Conservation (phyloP, 2,113 vertebrate species). For the Tautogolabrus adspersus region DNA sequence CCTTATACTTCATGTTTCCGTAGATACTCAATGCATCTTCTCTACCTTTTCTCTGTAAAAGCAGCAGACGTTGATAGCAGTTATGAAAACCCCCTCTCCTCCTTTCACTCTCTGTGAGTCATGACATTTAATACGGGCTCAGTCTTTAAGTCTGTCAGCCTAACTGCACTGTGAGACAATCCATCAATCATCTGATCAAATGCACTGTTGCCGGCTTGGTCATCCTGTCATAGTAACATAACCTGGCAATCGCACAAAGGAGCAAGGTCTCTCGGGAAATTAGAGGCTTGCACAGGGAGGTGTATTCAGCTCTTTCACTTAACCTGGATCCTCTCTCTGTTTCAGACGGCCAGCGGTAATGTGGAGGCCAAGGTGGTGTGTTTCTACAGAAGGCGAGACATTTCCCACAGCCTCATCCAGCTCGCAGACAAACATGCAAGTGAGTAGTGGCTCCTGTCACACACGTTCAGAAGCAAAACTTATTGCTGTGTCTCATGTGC, state of each 20-base stretch:
- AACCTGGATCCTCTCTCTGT: conserved; percentile 51
- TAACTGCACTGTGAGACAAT: conserved; percentile 60
- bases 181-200: conserved; percentile 65
- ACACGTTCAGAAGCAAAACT: background rate
- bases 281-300: conserved; percentile 31
- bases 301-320: conserved; percentile 32
- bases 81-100: conserved; percentile 18
- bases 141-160: conserved; percentile 45
- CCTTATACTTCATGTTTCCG: too few relatives aligned
- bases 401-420: conserved; percentile 98
- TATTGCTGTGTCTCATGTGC: background rate
- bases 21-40: background rate
- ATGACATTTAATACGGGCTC: conserved; percentile 45
- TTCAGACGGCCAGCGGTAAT: conserved; percentile 96
- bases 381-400: conserved; percentile 97
- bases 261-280: conserved; percentile 65
- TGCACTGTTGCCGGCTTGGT: conserved; percentile 21
- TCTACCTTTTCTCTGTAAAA: background rate
- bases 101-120: conserved; percentile 44
- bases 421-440: conserved; percentile 98
- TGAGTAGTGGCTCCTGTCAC: conserved; percentile 66
- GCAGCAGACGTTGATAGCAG: background rate
- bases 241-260: conserved; percentile 53
- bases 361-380: conserved; percentile 99
- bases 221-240: conserved; percentile 51